Evolutionary conservation across 2,797 vertebrate species (phyloP).

Genomic region (Neopelma chrysocephalum): DNA sequence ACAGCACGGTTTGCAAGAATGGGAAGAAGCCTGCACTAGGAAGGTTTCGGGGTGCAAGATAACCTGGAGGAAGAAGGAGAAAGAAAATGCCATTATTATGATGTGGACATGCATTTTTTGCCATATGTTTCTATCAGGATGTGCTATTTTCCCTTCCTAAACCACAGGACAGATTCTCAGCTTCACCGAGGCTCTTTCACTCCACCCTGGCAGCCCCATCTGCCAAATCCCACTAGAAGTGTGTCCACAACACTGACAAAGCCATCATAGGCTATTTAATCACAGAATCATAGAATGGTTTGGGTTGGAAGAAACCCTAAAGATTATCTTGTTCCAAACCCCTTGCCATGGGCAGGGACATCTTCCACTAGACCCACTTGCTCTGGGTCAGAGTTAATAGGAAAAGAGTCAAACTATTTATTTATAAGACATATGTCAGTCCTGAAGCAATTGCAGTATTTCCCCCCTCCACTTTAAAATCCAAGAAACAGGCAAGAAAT

Average conservation of each 20-base stretch:
- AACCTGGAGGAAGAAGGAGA: slow-evolving; percentile 68
- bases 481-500: neutral
- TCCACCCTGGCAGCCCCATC: neutral
- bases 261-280: neutral
- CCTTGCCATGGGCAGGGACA: neutral
- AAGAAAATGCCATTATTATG: neutral
- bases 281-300: neutral
- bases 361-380: neutral
- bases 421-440: neutral
- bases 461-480: neutral
- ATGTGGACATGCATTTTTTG: neutral
- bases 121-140: neutral
- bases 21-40: slow-evolving; percentile 81
- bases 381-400: neutral
- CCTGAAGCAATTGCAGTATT: neutral
- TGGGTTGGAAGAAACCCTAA: neutral
- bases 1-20: slow-evolving; percentile 77
- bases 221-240: neutral
- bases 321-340: neutral
- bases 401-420: neutral
- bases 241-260: neutral
- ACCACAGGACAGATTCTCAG: neutral
- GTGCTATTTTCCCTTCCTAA: neutral
- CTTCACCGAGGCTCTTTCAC: neutral
- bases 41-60: slow-evolving; percentile 80